Base-by-base conservation (phyloP, 2,888 invertebrate species). In the Tenodera sinensis region DNA sequence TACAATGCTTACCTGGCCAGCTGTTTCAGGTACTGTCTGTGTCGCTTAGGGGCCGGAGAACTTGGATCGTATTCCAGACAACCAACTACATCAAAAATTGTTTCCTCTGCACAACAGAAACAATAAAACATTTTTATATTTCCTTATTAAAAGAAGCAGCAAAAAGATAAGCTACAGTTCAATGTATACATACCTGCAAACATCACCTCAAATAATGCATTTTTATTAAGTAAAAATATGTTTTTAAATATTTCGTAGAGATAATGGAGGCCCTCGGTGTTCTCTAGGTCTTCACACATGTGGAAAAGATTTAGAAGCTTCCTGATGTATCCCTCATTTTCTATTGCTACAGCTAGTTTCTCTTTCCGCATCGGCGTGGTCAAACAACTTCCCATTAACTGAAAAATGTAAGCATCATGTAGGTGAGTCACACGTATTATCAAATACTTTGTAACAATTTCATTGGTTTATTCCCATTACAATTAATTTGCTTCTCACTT, bases 201-300 rank as follows among this genome's bases (percentile, higher is more conserved):
- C 98, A 99, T 98, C 91, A 99, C 98, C 94, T 99, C 99, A 94
- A 99, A 99, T 88, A 99, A 95, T 89, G 98, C 97, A 93, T 98
- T 99, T 94, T 99, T 99, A 94, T 99, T 99, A 91, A 99, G 95
- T 93, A 99, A 96, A 94, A 99, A 99, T 94, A 99, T 97, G 94
- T 98, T 99, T 94, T 99, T 99, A 93, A 99, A 98, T 93, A 99
- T 99, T 93, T 99, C 98, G 93, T 98, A 99, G 25, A 99, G 95
- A 94, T 98, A 97, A 94, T 98, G 99, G 91, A 99, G 95, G 86
- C 98, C 98, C 93, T 98, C 98, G 91, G 97, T 96, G 93, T 99
- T 98, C 93, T 99, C 98, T 91, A 98, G 95, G 93, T 99, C 99
- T 94, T 99, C 99, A 93, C 99, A 99, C 94, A 98, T 97, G 93